phyloP scores from a whole-genome alignment of 2,888 invertebrate species.

The Sceliomorpha sp. region DNA sequence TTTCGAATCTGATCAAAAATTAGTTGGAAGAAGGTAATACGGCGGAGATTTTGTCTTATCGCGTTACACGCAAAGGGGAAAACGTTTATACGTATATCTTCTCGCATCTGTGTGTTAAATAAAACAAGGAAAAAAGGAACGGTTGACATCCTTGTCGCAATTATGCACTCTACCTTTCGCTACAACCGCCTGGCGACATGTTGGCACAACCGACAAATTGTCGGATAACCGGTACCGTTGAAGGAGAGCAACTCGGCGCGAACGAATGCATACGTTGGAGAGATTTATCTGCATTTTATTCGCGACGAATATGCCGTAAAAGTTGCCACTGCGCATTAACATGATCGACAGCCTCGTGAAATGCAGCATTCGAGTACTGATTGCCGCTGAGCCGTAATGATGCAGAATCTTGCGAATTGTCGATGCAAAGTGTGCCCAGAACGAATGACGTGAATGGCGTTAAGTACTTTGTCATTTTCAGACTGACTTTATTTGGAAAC shows the following conservation, averaged over 20 bases:
- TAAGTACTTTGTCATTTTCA: conserved; percentile 14
- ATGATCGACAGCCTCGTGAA: conserved; percentile 19
- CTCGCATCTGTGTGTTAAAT: background rate
- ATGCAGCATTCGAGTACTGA: conserved; percentile 19
- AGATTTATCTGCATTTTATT: conserved; percentile 39
- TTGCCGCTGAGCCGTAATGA: conserved; percentile 20
- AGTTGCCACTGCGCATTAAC: conserved; percentile 23
- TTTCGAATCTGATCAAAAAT: too few species aligned
- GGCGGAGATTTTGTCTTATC: too few species aligned
- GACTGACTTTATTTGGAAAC: conserved; percentile 12
- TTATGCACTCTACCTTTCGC: conserved; percentile 27
- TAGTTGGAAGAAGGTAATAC: too few species aligned
- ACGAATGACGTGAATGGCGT: conserved; percentile 14
- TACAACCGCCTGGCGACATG: conserved; percentile 20
- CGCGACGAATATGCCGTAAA: conserved; percentile 17
- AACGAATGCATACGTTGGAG: conserved; percentile 13
- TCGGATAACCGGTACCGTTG: conserved; percentile 40
- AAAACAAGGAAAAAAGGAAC: conserved; percentile 15
- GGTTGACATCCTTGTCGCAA: conserved; percentile 34
- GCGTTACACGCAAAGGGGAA: too few species aligned
- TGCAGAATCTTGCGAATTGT: conserved; percentile 18
- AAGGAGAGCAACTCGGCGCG: conserved; percentile 21
- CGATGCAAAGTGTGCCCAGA: conserved; percentile 8
- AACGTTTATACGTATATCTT: background rate
- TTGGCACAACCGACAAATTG: conserved; percentile 35